These are phyloP conservation scores for Gyps fulvus DNA, from an alignment of 2,113 vertebrate genomes.

Conservation along the genomic window DNA sequence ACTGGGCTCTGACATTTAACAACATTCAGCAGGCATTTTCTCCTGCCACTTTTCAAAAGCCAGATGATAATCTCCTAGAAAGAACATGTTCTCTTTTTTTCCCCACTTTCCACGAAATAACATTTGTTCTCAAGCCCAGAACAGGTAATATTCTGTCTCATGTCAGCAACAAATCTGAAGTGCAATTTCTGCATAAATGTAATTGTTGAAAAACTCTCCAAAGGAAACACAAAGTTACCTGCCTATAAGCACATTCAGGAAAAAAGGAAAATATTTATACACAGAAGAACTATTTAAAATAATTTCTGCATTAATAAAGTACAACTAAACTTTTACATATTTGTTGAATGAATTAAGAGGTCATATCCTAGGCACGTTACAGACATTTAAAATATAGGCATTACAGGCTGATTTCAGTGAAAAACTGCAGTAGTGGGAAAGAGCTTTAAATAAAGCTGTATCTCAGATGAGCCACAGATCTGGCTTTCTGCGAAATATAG, in stretches of 20 bases:
- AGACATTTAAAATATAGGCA: background rate
- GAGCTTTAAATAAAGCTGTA: background rate
- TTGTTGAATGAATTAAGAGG: background rate
- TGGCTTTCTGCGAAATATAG: background rate
- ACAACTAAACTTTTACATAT: background rate
- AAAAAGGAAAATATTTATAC: background rate
- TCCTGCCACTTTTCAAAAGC: background rate
- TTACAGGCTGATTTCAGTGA: background rate
- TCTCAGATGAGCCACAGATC: background rate
- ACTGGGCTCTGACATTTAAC: background rate
- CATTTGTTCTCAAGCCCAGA: background rate
- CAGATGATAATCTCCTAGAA: background rate
- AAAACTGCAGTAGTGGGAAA: background rate
- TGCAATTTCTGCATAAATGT: background rate
- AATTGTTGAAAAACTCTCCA: background rate
- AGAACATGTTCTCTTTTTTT: background rate
- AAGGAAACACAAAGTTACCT: background rate
- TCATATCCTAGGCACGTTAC: fast-evolving
- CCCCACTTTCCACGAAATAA: background rate
- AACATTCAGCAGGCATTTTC: background rate
- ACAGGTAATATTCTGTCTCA: background rate
- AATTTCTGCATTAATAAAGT: background rate
- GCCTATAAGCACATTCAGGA: background rate
- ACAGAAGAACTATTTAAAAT: background rate
- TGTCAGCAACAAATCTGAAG: background rate